These are phyloP conservation scores for Crotalus horridus DNA, from an alignment of 2,113 vertebrate genomes.

Conservation along the genomic window DNA sequence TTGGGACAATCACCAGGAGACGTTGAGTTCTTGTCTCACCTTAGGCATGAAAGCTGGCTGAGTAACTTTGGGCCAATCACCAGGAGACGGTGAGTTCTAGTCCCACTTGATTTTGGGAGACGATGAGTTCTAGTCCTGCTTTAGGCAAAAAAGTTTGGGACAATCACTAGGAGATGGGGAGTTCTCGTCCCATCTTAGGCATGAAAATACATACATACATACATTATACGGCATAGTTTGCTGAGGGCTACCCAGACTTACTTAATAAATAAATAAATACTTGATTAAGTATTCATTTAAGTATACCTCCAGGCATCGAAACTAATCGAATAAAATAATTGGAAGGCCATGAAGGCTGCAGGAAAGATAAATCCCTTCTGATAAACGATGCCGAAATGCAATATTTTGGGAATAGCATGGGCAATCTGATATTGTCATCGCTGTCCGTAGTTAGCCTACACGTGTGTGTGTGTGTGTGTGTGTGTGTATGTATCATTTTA, in stretches of 20 bases:
- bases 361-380: background rate
- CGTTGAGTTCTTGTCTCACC: fast-evolving
- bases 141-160: too few species aligned
- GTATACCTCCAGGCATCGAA: background rate
- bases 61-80: too few species aligned
- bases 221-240: background rate
- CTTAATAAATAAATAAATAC: background rate
- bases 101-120: too few species aligned
- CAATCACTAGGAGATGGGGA: too few species aligned
- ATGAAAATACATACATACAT: too few species aligned
- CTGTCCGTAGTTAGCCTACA: background rate
- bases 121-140: too few species aligned
- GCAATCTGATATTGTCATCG: background rate
- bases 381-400: background rate
- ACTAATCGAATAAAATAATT: background rate
- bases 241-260: background rate
- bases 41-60: too few species aligned
- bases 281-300: background rate
- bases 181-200: too few species aligned
- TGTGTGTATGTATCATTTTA: background rate
- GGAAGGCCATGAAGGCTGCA: background rate
- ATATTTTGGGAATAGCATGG: background rate
- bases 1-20: too few species aligned
- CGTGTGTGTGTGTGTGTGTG: too few species aligned
- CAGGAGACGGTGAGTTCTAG: too few species aligned